Evolutionary conservation across 2,888 invertebrate genomes (phyloP).

Genomic region (Palloptera scutellata): DNA sequence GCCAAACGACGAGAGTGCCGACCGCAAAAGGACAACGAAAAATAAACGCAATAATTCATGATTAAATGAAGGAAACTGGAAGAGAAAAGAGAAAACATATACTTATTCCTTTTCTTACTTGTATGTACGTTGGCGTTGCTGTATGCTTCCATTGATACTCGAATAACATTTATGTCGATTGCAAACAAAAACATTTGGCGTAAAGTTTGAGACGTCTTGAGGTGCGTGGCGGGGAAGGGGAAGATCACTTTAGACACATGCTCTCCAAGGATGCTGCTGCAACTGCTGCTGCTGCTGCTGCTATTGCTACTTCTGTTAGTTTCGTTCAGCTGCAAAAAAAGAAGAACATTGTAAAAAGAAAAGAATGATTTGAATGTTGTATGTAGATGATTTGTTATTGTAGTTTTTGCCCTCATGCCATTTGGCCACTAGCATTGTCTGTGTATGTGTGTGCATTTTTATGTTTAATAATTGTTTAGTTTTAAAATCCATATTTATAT

Average conservation of each 20-base stretch:
- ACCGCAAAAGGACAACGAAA: slow-evolving; percentile 36
- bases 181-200: no score
- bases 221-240: no score
- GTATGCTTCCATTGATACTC: neutral
- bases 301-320: no score
- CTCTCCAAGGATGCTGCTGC: no score
- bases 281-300: no score
- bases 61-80: neutral
- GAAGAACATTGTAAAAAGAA: no score
- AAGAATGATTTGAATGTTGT: no score
- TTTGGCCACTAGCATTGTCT: neutral
- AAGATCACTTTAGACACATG: no score
- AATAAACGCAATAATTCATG: slow-evolving; percentile 4
- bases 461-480: neutral
- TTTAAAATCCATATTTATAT: no score
- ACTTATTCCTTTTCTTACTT: slow-evolving; percentile 2
- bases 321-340: no score
- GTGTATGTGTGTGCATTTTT: neutral
- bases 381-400: no score
- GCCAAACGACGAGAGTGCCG: slow-evolving; percentile 26
- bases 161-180: neutral
- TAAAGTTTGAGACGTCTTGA: no score
- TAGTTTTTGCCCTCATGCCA: neutral
- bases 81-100: neutral
- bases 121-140: neutral